Base-by-base conservation (phyloP, 2,113 vertebrate genomes). In the Zosterops hypoxanthus region DNA sequence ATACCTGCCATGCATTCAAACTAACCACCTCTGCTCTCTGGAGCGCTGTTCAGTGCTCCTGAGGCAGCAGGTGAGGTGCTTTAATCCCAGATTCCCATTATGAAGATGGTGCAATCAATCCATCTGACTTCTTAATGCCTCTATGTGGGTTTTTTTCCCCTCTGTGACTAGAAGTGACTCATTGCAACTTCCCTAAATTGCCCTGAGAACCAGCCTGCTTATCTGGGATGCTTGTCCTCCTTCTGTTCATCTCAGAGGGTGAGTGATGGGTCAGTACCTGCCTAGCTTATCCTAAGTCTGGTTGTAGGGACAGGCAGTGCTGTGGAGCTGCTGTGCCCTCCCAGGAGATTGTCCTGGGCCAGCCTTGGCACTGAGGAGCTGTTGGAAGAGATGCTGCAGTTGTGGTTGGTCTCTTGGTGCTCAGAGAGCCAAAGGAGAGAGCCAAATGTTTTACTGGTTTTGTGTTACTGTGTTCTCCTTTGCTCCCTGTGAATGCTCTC, bases 31-130 rank as follows among this genome's bases (percentile, higher is more conserved):
- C 63, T 34, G 39, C 33, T 3, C 1, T 23, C 41, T 85, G 47
- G 50, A 78, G 76, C 29, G 33, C 47, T 60, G 60, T 6, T 7
- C 41, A 14, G 65, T 46, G 53, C 77, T 91, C n/a, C 78, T 73
- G 71, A 39, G 88, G 66, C 94, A 91, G 89, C 87, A 85, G 87
- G 90, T 88, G 78, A 82, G 89, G n/a, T 56, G 63, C 66, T 91
- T 91, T 72, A 47, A 75, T 90, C 53, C 5, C 8, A 66, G 57
- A 71, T 39, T 71, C 69, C 60, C 33, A 11, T 57, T 36, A 47
- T 2, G 10, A 66, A 68, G 53, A 69, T 44, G 61, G 66, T 65
- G 61, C 56, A 79, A 49, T 92, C 78, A 55, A 55, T 69, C 46
- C 44, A 5, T n/a, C 78, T 55, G 59, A 76, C 70, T 83, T 59